These are phyloP conservation scores for Eulithis testata DNA, from an alignment of 2,888 invertebrate species.

Conservation along the genomic window DNA sequence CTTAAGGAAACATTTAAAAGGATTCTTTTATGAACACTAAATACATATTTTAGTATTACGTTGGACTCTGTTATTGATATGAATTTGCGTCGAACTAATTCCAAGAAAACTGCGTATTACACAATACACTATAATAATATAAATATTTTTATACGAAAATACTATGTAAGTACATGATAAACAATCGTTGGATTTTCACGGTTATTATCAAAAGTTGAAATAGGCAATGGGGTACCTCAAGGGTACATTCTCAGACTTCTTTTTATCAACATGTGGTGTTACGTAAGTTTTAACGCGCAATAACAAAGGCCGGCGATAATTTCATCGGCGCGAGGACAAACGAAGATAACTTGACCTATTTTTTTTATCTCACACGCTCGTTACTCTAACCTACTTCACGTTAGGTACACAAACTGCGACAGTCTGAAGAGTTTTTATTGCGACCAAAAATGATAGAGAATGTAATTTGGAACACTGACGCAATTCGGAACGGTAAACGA, in stretches of 20 bases:
- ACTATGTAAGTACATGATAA: constrained; percentile 3
- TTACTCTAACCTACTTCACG: constrained; percentile 79
- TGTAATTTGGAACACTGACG: constrained; percentile 51
- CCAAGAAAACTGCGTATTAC: constrained; percentile 17
- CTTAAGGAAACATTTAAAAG: constrained; percentile 25
- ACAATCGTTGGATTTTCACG: not conserved
- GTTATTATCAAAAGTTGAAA: constrained; percentile 2
- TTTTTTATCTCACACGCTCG: constrained; percentile 79
- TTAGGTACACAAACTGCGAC: constrained; percentile 61
- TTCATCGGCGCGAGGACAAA: constrained; percentile 80
- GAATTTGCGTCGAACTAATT: constrained; percentile 18
- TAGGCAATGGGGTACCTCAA: constrained; percentile 42
- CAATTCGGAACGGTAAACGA: constrained; percentile 42
- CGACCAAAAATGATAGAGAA: constrained; percentile 52
- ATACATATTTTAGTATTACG: constrained; percentile 17
- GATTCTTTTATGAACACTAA: constrained; percentile 16
- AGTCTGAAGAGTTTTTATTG: constrained; percentile 48
- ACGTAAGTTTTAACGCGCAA: constrained; percentile 71
- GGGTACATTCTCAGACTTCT: constrained; percentile 38
- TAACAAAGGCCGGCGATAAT: constrained; percentile 71
- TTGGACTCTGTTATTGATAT: constrained; percentile 23
- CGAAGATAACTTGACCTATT: constrained; percentile 84
- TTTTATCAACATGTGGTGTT: constrained; percentile 55
- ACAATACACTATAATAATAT: constrained; percentile 12
- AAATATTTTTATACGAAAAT: constrained; percentile 33